Conservation (phyloP, 2,888 invertebrate genomes). For the Eilema griseolum region DNA sequence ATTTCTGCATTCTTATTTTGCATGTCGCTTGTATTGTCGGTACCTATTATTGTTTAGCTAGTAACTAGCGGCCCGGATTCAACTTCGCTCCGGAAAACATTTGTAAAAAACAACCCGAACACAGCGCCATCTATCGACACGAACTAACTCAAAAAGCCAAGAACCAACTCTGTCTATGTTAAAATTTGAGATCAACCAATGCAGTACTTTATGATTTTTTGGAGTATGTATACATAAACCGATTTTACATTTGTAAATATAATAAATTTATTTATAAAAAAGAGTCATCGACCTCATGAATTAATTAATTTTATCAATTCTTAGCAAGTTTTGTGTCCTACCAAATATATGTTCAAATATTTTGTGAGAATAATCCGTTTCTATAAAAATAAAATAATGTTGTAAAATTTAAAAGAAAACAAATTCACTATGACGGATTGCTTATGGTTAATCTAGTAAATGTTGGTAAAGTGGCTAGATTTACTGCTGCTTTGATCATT, state of each 20-base stretch:
- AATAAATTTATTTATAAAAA: neutral
- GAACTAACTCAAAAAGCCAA: too few relatives aligned
- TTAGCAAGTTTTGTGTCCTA: neutral
- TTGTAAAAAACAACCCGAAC: too few relatives aligned
- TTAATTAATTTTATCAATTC: neutral
- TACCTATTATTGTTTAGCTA: too few relatives aligned
- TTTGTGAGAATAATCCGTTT: neutral
- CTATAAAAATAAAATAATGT: neutral
- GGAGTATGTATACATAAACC: too few relatives aligned
- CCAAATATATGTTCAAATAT: neutral
- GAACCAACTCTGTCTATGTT: too few relatives aligned
- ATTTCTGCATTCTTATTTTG: too few relatives aligned
- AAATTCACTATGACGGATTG: neutral
- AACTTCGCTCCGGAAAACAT: too few relatives aligned
- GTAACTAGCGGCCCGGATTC: too few relatives aligned
- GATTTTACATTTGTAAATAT: neutral
- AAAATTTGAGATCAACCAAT: too few relatives aligned
- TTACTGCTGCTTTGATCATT: neutral
- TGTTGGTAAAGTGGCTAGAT: neutral
- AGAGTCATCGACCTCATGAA: slow-evolving; percentile 1
- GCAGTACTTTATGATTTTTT: too few relatives aligned
- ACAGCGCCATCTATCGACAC: too few relatives aligned
- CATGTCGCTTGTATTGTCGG: too few relatives aligned
- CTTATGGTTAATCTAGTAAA: neutral
- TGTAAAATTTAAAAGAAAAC: neutral